phyloP scores from a whole-genome alignment of 2,888 invertebrate genomes.

The Drosophila emarginata region DNA sequence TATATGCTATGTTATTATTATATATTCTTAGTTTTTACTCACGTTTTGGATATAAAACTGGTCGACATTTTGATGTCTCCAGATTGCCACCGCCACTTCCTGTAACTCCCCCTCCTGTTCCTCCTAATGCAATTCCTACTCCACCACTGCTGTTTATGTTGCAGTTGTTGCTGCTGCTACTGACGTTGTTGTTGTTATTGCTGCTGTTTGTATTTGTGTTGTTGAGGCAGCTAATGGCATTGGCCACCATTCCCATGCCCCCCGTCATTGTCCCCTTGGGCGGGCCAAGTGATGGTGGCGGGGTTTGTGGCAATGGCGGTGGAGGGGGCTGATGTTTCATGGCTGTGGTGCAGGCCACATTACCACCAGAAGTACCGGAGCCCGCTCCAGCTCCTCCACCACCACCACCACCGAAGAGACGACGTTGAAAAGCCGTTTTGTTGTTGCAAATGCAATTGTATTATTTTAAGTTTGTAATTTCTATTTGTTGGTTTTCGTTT shows the following conservation, averaged over 20 bases:
- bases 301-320: conserved; percentile 51
- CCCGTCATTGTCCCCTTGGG: background rate
- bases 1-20: background rate
- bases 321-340: conserved; percentile 48
- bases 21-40: conserved; percentile 43
- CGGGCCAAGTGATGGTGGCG: conserved; percentile 49
- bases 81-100: background rate
- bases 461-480: background rate
- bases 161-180: conserved; percentile 4
- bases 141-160: background rate
- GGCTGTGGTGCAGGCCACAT: conserved; percentile 29
- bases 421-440: conserved; percentile 73
- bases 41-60: conserved; percentile 75
- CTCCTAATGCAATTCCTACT: conserved; percentile 1
- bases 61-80: conserved; percentile 58
- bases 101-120: background rate
- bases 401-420: conserved; percentile 63
- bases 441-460: conserved; percentile 26
- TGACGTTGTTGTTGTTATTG: conserved; percentile 21
- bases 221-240: conserved; percentile 50
- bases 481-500: background rate
- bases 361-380: conserved; percentile 1
- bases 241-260: conserved; percentile 25
- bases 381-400: background rate
- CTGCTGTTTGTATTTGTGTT: conserved; percentile 40